Evolutionary conservation across 2,113 vertebrate species (phyloP).

Genomic region (Corvus moneduloides): DNA sequence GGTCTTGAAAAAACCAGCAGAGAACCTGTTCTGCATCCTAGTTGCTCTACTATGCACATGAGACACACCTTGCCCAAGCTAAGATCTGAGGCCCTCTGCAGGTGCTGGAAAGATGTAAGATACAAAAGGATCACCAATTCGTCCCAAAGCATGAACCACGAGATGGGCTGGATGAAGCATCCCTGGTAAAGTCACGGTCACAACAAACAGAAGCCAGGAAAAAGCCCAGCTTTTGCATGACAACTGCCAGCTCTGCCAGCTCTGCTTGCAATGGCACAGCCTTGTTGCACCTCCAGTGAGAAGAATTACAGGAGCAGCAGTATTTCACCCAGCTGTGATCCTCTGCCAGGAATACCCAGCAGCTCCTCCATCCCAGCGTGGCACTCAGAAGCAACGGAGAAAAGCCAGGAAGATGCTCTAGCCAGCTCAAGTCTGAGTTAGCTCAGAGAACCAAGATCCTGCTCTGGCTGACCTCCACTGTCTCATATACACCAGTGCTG

Average conservation of each 20-base stretch:
- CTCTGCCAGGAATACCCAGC: background rate
- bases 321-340: background rate
- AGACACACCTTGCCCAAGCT: background rate
- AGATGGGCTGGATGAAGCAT: background rate
- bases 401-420: background rate
- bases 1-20: background rate
- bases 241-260: background rate
- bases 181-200: background rate
- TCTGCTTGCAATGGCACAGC: background rate
- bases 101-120: background rate
- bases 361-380: background rate
- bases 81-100: background rate
- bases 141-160: background rate
- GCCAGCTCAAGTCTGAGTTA: background rate
- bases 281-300: background rate
- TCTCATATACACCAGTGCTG: background rate
- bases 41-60: rapidly evolving
- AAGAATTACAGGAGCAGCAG: background rate
- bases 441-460: background rate
- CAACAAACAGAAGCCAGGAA: background rate
- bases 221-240: background rate
- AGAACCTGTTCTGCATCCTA: background rate
- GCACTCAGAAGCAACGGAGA: background rate
- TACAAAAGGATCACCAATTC: background rate
- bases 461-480: background rate